These are phyloP conservation scores for Microcebus tavaratra DNA, from an alignment of 2,113 vertebrate genomes.

Conservation along the genomic window DNA sequence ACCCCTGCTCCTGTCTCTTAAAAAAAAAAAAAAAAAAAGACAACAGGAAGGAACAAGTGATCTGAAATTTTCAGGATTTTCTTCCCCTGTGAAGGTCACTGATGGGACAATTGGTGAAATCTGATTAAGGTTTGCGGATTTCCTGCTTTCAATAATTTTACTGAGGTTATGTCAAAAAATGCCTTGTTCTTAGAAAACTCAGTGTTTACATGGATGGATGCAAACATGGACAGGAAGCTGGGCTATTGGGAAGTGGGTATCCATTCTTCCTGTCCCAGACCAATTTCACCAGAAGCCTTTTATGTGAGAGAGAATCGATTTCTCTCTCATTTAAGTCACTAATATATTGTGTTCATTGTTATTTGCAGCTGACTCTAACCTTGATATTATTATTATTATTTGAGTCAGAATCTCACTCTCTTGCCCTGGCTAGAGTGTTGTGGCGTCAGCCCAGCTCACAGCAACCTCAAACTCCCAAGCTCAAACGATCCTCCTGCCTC, in stretches of 20 bases:
- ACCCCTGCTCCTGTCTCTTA: too few relatives aligned
- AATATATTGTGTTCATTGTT: background rate
- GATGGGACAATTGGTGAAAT: background rate
- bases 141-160: background rate
- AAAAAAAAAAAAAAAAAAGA: too few relatives aligned
- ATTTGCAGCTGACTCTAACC: background rate
- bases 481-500: too few relatives aligned
- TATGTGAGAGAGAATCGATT: background rate
- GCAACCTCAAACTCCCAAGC: too few relatives aligned
- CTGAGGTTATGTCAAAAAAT: background rate
- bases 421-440: too few relatives aligned
- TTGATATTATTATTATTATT: background rate
- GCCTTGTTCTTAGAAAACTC: background rate
- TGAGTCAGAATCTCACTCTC: too few relatives aligned
- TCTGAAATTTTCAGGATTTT: background rate
- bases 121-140: background rate
- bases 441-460: too few relatives aligned
- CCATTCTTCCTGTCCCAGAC: background rate
- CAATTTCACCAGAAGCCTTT: background rate
- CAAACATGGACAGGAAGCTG: background rate
- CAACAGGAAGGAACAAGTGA: background rate
- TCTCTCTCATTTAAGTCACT: slow-evolving; percentile 2
- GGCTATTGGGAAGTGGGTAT: too few relatives aligned
- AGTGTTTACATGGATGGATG: background rate
- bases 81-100: background rate